A percentile compares a stretch with the other conserved stretches of the same genome.
Conservation (phyloP, 2,797 vertebrate genomes). For the Fundulus diaphanus region DNA sequence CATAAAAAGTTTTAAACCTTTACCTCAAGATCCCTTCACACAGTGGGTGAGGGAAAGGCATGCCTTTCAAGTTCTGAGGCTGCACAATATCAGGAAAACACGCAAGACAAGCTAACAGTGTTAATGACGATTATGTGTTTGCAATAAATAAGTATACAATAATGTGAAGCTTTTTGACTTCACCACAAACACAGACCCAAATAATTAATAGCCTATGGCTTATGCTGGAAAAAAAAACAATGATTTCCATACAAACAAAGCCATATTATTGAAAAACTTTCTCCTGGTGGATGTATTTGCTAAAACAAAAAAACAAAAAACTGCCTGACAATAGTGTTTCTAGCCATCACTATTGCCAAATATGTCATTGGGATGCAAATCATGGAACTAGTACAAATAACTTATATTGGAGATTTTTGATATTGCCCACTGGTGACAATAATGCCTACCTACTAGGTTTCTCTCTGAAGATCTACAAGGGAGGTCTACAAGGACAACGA, state of each 20-base stretch:
- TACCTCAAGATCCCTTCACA: neutral
- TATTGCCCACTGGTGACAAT: neutral
- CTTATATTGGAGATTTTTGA: neutral
- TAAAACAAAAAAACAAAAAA: too few species aligned
- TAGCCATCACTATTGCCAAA: neutral
- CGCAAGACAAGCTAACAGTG: neutral
- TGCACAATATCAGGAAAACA: neutral
- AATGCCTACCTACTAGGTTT: too few species aligned
- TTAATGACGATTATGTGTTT: neutral
- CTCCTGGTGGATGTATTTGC: too few species aligned
- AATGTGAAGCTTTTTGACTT: neutral
- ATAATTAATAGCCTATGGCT: too few species aligned
- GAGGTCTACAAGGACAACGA: neutral
- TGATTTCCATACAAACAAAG: too few species aligned
- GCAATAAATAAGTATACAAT: neutral
- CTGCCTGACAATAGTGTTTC: neutral
- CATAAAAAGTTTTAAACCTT: neutral
- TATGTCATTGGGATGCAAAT: neutral
- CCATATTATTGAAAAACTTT: too few species aligned
- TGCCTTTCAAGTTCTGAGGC: neutral
- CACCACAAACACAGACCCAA: neutral
- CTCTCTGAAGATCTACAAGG: too few species aligned
- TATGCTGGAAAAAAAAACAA: neutral
- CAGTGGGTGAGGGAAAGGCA: neutral
- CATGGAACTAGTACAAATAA: neutral